Evolutionary conservation across 1,140 invertebrate species (phyloP), one percentile per base, ranked within the genome.

Genomic region (Theocolax elegans): DNA sequence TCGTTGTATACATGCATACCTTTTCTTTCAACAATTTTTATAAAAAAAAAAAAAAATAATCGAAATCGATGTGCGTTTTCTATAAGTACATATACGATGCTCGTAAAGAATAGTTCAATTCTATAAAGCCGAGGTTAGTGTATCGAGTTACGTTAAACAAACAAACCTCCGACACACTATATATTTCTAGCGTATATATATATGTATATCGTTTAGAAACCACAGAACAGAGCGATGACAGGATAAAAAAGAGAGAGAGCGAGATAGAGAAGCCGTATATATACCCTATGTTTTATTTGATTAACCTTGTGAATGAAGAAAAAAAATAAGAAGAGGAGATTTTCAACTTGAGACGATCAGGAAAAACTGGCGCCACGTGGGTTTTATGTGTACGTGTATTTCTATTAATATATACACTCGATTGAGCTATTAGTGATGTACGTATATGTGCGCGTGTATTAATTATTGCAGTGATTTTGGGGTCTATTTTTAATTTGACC

Each of bases 401-500:
- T 27, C 42, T 62, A 62, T 19, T 62, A 62, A 46, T 62, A 48
- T 15, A 62, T 10, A 1, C 6, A 23, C 3, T 19, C 10, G n/a
- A 4, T 46, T 2, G 17, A 46, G 10, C 4, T 46, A 21, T 9
- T 3, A 46, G 21, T 4, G n/a, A 46, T 1, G 8, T 17, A 19
- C 2, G 6, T 46, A 12, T 2, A 17, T 21, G 17, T 19, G 21
- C 46, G 25, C 1, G 3, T 4, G 3, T 4, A 46, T 46, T 46
- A 19, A 19, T 7, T 23, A 10, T 23, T 72, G 66, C 27, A 77
- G 78, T 79, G 82, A n/a, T n/a, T n/a, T n/a, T n/a, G n/a, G n/a
- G n/a, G n/a, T n/a, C n/a, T n/a, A n/a, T n/a, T n/a, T n/a, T n/a
- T n/a, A n/a, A n/a, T n/a, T n/a, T n/a, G n/a, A n/a, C n/a, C n/a